Evolutionary conservation across 2,113 vertebrate species (phyloP).

Genomic region (Tragulus kanchil): DNA sequence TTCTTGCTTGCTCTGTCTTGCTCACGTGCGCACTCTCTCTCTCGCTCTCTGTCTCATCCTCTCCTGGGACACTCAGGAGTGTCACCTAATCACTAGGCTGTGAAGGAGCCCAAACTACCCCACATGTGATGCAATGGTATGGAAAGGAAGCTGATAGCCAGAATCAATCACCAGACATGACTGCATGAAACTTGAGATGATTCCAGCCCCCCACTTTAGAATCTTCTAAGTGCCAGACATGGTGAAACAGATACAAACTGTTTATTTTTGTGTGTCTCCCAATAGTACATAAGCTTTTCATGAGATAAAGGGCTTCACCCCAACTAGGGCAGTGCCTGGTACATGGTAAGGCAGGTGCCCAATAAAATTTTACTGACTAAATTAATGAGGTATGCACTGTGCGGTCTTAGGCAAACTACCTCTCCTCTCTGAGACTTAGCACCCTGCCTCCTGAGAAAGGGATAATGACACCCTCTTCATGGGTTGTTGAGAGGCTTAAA

Average conservation of each 20-base stretch:
- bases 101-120: not conserved
- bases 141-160: not conserved
- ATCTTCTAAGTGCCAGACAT: not conserved
- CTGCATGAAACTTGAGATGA: not conserved
- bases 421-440: conserved; percentile 39
- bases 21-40: not conserved
- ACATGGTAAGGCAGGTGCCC: not conserved
- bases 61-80: not conserved
- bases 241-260: not conserved
- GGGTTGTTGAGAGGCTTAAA: conserved; percentile 21
- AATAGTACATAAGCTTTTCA: not conserved
- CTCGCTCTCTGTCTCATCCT: not conserved
- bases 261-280: not conserved
- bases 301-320: not conserved
- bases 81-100: not conserved
- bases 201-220: not conserved
- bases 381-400: conserved; percentile 6
- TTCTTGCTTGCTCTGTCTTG: too few relatives aligned
- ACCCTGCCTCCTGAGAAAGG: not conserved
- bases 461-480: conserved; percentile 11
- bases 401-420: not conserved
- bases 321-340: not conserved
- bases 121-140: not conserved
- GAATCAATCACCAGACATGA: not conserved
- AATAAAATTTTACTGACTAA: conserved; percentile 9